phyloP scores from a whole-genome alignment of 2,797 vertebrate genomes.

The Eurystomus glaucurus region DNA sequence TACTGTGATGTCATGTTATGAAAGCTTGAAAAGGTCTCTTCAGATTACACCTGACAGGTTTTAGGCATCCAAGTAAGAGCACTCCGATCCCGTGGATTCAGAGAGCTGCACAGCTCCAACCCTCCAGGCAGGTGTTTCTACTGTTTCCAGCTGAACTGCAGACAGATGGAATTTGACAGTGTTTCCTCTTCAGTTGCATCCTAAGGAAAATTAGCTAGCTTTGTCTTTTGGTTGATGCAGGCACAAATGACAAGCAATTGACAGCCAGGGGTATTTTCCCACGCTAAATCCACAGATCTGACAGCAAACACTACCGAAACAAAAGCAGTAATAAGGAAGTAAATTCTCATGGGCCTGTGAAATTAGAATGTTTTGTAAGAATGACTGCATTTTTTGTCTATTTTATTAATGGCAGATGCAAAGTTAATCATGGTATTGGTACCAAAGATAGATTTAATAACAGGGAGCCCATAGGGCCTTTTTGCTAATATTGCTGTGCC shows the following conservation, averaged over 20 bases:
- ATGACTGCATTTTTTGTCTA: background rate
- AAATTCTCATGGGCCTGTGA: background rate
- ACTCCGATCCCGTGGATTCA: background rate
- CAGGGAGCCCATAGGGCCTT: background rate
- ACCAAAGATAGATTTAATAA: slow-evolving; percentile 22
- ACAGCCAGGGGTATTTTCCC: slow-evolving; percentile 29
- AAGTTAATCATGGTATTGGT: slow-evolving; percentile 36
- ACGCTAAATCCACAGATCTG: slow-evolving; percentile 15
- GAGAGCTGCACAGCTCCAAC: slow-evolving; percentile 3
- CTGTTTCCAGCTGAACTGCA: slow-evolving; percentile 47
- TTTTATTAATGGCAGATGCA: slow-evolving; percentile 16
- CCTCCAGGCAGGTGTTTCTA: slow-evolving; percentile 68
- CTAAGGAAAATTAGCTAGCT: slow-evolving; percentile 60
- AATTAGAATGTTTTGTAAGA: slow-evolving; percentile 29
- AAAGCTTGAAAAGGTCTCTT: slow-evolving; percentile 72
- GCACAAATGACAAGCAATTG: slow-evolving; percentile 54
- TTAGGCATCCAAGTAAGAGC: slow-evolving; percentile 36
- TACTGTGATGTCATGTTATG: background rate
- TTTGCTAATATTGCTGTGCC: background rate
- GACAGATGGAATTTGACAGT: slow-evolving; percentile 58
- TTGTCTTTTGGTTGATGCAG: slow-evolving; percentile 43
- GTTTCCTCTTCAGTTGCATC: slow-evolving; percentile 50
- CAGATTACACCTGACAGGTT: slow-evolving; percentile 60
- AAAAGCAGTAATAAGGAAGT: slow-evolving; percentile 3
- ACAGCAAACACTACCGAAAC: background rate